phyloP scores from a whole-genome alignment of 2,888 invertebrate species.

The Epinotia brunnichana region DNA sequence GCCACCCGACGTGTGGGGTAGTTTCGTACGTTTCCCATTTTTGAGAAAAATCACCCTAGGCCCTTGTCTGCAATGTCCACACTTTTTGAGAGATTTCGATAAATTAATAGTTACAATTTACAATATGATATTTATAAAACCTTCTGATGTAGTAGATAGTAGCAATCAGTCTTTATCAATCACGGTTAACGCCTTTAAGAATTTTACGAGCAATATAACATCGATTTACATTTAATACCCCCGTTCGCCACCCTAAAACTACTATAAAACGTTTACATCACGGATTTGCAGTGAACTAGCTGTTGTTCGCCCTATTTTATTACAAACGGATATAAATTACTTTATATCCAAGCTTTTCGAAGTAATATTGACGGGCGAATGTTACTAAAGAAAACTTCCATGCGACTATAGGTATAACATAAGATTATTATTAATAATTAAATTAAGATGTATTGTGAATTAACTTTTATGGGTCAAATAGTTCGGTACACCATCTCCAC shows the following conservation, averaged over 20 bases:
- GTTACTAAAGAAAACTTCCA: neutral
- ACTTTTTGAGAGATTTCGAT: too few species aligned
- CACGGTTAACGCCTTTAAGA: constrained; percentile 31
- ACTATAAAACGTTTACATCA: constrained; percentile 37
- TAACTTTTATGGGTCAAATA: too few species aligned
- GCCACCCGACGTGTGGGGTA: too few species aligned
- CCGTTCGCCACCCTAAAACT: constrained; percentile 34
- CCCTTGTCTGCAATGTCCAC: too few species aligned
- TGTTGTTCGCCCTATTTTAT: constrained; percentile 21
- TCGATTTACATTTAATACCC: constrained; percentile 34
- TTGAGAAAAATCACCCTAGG: too few species aligned
- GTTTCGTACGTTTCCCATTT: too few species aligned
- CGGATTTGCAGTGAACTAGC: constrained; percentile 23
- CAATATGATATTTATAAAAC: neutral
- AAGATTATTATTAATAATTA: too few species aligned
- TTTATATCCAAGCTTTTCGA: constrained; percentile 14
- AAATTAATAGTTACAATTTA: neutral
- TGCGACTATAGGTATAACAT: too few species aligned
- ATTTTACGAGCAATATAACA: constrained; percentile 37
- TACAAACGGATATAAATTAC: constrained; percentile 8
- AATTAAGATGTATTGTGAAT: too few species aligned
- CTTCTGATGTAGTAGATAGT: neutral
- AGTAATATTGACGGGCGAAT: neutral
- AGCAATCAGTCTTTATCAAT: constrained; percentile 27
- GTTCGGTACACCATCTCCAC: too few species aligned